A percentile compares a stretch with the other conserved stretches of the same genome.
Conservation (phyloP, 2,888 invertebrate genomes). For the Drosophila prolongata region DNA sequence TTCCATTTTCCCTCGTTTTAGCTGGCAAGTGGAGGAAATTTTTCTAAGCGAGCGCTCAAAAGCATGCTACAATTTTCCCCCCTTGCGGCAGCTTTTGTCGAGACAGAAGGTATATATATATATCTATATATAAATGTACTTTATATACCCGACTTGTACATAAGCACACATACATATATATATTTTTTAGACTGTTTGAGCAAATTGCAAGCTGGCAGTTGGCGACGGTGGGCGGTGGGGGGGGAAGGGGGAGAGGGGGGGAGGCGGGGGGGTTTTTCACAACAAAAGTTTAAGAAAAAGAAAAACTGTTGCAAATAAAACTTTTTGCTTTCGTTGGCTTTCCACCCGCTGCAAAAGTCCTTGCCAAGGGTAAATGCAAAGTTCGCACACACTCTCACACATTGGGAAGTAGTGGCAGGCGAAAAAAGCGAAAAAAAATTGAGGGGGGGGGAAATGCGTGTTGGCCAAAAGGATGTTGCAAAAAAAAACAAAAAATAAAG, state of each 20-base stretch:
- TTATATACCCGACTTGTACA: constrained; percentile 6
- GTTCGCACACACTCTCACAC: constrained; percentile 58
- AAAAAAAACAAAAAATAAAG: constrained; percentile 46
- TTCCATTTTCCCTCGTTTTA: constrained; percentile 52
- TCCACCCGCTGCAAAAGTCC: constrained; percentile 69
- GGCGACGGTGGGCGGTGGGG: constrained; percentile 18
- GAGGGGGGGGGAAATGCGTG: constrained; percentile 43
- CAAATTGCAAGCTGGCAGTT: constrained; percentile 80
- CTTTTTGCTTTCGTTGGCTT: constrained; percentile 75
- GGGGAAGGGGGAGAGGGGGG: too few species aligned
- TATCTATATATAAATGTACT: constrained; percentile 23
- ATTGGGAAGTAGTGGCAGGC: constrained; percentile 48
- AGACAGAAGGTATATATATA: constrained; percentile 26
- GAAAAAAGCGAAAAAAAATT: constrained; percentile 12
- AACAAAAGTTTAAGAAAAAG: constrained; percentile 76
- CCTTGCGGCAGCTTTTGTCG: constrained; percentile 62
- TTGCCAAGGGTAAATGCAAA: constrained; percentile 83
- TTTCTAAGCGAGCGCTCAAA: constrained; percentile 71
- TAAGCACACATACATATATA: constrained; percentile 27
- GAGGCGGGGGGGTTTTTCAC: constrained; percentile 22
- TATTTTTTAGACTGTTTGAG: constrained; percentile 60
- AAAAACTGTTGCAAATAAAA: constrained; percentile 80
- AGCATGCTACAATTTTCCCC: constrained; percentile 72
- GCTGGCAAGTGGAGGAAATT: constrained; percentile 37
- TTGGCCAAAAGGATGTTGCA: constrained; percentile 73